phyloP scores from a whole-genome alignment of 2,888 invertebrate genomes.

The Cactoblastis cactorum region DNA sequence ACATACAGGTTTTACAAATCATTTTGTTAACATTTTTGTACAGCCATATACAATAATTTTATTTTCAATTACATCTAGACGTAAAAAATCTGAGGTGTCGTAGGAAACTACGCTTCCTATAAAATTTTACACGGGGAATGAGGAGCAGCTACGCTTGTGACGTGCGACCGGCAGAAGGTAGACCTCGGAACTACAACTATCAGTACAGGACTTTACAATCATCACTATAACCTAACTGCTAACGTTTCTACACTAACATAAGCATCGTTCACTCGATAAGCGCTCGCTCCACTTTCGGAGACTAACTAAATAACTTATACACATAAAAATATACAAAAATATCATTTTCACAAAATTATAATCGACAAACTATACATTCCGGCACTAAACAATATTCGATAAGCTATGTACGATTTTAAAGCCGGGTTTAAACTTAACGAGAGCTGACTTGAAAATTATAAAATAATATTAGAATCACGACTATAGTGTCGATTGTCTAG shows the following conservation, averaged over 20 bases:
- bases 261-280: constrained; percentile 55
- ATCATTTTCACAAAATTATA: constrained; percentile 78
- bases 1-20: constrained; percentile 77
- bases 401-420: constrained; percentile 72
- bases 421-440: constrained; percentile 76
- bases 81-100: constrained; percentile 78
- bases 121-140: constrained; percentile 76
- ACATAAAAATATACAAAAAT: constrained; percentile 79
- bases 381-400: constrained; percentile 74
- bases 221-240: constrained; percentile 67
- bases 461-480: constrained; percentile 72
- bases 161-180: constrained; percentile 71
- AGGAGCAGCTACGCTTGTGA: constrained; percentile 75
- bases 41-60: constrained; percentile 81
- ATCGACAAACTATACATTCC: constrained; percentile 74
- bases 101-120: constrained; percentile 79
- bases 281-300: constrained; percentile 51
- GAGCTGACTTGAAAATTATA: constrained; percentile 75
- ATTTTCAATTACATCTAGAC: constrained; percentile 79
- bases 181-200: constrained; percentile 74
- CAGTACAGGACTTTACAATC: constrained; percentile 78
- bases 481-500: constrained; percentile 79
- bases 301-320: constrained; percentile 72
- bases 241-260: constrained; percentile 47
- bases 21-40: constrained; percentile 78